These are phyloP conservation scores for Anastatus disparis DNA, from an alignment of 1,140 invertebrate species.

Conservation along the genomic window DNA sequence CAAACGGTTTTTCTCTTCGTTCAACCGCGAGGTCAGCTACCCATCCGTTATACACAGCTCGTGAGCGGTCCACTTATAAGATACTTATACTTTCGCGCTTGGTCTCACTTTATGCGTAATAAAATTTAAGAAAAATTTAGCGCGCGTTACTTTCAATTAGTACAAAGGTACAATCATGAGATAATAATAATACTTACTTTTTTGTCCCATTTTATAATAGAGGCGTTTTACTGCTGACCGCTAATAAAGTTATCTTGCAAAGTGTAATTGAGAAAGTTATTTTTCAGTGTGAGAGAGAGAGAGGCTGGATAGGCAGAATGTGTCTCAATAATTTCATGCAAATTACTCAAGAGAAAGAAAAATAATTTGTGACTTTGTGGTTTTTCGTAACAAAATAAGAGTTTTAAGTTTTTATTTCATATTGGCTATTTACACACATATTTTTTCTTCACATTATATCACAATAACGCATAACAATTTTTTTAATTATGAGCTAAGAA, in stretches of 20 bases:
- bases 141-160: too few species aligned
- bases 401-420: slow-evolving; percentile 21
- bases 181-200: too few species aligned
- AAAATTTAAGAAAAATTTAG: too few species aligned
- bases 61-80: not conserved
- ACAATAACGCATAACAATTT: not conserved
- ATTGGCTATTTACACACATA: slow-evolving; percentile 23
- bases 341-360: not conserved
- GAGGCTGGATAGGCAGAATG: not conserved
- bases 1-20: not conserved
- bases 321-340: not conserved
- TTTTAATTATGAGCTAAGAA: not conserved
- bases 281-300: too few species aligned
- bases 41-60: slow-evolving; percentile 5
- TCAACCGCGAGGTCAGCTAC: slow-evolving; percentile 28
- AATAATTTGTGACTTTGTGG: not conserved
- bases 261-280: slow-evolving; percentile 9
- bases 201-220: too few species aligned
- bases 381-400: slow-evolving; percentile 13
- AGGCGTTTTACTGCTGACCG: too few species aligned
- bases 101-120: too few species aligned
- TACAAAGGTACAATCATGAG: too few species aligned
- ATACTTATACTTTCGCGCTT: slow-evolving; percentile 3
- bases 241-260: not conserved
- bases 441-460: slow-evolving; percentile 3